A percentile compares a stretch with the other conserved stretches of the same genome.
phyloP scores from a whole-genome alignment of 92 coral and sea anemone genomes.

The Epizoanthus illoricatus region DNA sequence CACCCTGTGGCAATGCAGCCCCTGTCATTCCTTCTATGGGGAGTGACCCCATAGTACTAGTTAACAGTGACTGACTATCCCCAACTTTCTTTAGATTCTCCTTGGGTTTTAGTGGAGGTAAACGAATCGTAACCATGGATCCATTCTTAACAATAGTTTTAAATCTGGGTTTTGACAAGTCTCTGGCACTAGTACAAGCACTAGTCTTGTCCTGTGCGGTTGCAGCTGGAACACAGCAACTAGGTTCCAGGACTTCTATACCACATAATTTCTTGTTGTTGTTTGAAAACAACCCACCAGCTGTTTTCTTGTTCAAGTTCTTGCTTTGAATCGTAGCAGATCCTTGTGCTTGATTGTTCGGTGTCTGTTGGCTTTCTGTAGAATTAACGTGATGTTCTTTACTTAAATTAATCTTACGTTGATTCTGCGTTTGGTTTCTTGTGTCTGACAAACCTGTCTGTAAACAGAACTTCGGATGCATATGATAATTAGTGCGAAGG shows the following conservation, averaged over 20 bases:
- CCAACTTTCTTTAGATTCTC: background rate
- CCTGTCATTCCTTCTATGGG: background rate
- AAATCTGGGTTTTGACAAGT: constrained; percentile 54
- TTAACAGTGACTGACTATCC: background rate
- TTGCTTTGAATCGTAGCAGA: background rate
- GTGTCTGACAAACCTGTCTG: constrained; percentile 35
- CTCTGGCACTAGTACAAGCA: constrained; percentile 1
- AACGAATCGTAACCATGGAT: constrained; percentile 53
- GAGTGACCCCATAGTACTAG: background rate
- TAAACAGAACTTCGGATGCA: constrained; percentile 31
- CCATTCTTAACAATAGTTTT: constrained; percentile 73
- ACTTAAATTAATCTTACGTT: background rate
- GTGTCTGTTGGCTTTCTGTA: constrained; percentile 7
- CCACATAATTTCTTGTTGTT: background rate
- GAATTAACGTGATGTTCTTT: constrained; percentile 8
- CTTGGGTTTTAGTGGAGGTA: constrained; percentile 49
- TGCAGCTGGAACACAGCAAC: background rate
- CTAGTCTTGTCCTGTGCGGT: background rate
- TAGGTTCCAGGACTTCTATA: background rate
- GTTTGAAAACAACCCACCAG: background rate
- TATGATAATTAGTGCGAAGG: constrained; percentile 62
- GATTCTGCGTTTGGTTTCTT: constrained; percentile 14
- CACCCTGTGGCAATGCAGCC: background rate
- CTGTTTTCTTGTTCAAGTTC: background rate
- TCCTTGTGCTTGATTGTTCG: background rate